Evolutionary conservation across 2,888 invertebrate species (phyloP), one percentile per base, ranked within the genome.

Genomic region (Barypeithes pellucidus): DNA sequence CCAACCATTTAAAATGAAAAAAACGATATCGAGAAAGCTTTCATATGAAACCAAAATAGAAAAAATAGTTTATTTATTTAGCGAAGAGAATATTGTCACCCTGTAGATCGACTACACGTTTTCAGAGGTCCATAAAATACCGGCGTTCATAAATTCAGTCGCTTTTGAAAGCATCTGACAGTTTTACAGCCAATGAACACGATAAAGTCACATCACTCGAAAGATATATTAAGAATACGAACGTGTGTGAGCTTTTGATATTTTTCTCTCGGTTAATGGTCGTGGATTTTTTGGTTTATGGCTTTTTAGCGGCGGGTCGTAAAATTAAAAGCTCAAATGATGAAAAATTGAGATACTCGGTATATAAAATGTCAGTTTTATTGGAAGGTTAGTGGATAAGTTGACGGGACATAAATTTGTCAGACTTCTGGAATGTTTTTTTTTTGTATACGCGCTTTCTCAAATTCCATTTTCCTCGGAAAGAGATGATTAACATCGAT

Each of bases 121-220:
- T 63, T 63, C 63, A 75, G 75, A 75, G 69, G 74, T 75, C 72
- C 76, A 78, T 81, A 81, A 80, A 82, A 79, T 78, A 78, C 52
- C 62, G 62, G 59, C 77, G 65, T 62, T 75, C 77, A 79, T 82
- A 81, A 82, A 82, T 82, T 80, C 78, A 71, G 76, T 67, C 77
- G 67, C 76, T 78, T 81, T 79, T 79, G 78, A 81, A 79, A 77
- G 77, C 74, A 74, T 77, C 79, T 78, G 79, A 79, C 79, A 76
- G 76, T 79, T 79, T 80, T 77, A 78, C 77, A 73, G 76, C 62
- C 78, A 75, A 77, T 75, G 75, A 75, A 72, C 73, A 75, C 76
- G 75, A 78, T 78, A 79, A 79, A 76, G 78, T 79, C 78, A 73
- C 72, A 76, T 77, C 77, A 73, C 73, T 76, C 52, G 54, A 65